These are phyloP conservation scores for Abscondita cerata DNA, from an alignment of 2,888 invertebrate genomes.

Conservation along the genomic window DNA sequence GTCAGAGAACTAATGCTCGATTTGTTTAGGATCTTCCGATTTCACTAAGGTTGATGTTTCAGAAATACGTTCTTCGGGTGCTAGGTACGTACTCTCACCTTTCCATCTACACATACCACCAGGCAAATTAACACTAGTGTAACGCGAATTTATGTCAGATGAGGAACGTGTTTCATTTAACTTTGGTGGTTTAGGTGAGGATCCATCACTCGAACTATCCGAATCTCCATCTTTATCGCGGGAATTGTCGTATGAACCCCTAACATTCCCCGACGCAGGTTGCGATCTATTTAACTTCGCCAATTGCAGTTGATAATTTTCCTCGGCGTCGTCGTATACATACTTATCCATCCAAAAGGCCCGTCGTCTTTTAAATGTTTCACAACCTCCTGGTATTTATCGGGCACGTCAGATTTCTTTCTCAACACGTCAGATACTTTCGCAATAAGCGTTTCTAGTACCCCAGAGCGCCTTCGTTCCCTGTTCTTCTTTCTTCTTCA, in stretches of 20 bases:
- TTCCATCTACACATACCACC: conserved; percentile 84
- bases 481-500: conserved; percentile 17
- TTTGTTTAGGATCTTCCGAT: too few relatives aligned
- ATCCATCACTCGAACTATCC: conserved; percentile 65
- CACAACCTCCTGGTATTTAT: not conserved
- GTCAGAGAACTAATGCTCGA: conserved; percentile 25
- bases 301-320: conserved; percentile 64
- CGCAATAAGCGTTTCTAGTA: conserved; percentile 47
- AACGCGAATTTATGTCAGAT: conserved; percentile 60
- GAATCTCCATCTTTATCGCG: conserved; percentile 68
- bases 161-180: not conserved
- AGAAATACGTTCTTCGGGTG: conserved; percentile 69
- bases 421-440: conserved; percentile 47
- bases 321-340: conserved; percentile 72
- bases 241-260: conserved; percentile 45
- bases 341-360: conserved; percentile 68
- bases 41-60: too few relatives aligned
- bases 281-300: conserved; percentile 58
- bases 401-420: conserved; percentile 17
- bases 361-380: conserved; percentile 56
- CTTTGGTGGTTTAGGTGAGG: conserved; percentile 36
- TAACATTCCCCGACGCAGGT: conserved; percentile 35
- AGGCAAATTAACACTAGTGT: conserved; percentile 75
- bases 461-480: conserved; percentile 42
- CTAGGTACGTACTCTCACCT: conserved; percentile 80